These are phyloP conservation scores for Lapara coniferarum DNA, from an alignment of 2,888 invertebrate genomes.

Conservation along the genomic window DNA sequence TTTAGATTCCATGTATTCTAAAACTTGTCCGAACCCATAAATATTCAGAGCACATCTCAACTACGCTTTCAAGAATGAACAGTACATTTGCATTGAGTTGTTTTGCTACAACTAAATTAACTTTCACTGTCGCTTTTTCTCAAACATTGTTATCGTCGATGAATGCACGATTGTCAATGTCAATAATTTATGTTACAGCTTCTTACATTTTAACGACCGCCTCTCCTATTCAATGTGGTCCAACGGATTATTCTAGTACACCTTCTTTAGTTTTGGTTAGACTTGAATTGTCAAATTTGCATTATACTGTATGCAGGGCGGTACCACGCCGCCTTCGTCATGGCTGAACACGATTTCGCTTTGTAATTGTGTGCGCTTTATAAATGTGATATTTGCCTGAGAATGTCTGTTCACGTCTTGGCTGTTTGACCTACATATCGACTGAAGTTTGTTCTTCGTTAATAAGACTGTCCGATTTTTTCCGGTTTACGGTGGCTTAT, in stretches of 20 bases:
- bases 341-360: conserved; percentile 43
- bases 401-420: conserved; percentile 48
- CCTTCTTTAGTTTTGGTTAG: neutral
- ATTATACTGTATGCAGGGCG: conserved; percentile 34
- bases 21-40: neutral
- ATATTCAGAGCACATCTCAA: conserved; percentile 7
- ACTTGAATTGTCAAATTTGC: neutral
- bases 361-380: conserved; percentile 45
- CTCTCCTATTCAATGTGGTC: neutral
- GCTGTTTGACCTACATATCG: conserved; percentile 18
- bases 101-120: conserved; percentile 11
- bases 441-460: conserved; percentile 5
- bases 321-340: conserved; percentile 39
- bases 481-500: neutral
- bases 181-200: neutral
- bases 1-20: neutral
- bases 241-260: neutral
- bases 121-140: conserved; percentile 21
- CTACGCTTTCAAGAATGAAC: conserved; percentile 21
- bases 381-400: conserved; percentile 36
- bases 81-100: conserved; percentile 25
- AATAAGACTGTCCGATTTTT: neutral
- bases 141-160: conserved; percentile 1
- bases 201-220: neutral
- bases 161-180: conserved; percentile 13